Base-by-base conservation (phyloP, 2,888 invertebrate genomes). In the Himalopsyche tibetana region DNA sequence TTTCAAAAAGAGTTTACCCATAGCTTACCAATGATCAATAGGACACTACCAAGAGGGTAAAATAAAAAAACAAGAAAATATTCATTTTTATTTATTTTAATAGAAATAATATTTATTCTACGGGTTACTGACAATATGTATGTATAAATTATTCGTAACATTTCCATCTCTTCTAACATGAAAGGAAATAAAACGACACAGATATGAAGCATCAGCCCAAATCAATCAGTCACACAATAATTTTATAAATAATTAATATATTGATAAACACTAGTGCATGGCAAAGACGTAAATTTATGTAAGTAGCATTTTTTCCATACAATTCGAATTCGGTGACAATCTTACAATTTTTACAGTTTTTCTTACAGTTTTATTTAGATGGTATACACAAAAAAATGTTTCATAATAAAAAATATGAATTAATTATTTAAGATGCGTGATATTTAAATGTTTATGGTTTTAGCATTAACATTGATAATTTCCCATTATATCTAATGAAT, bases 51-150 rank as follows among this genome's bases (percentile, higher is more conserved):
- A 15, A 5, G 5, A 51, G 15, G 63, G 63, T 12, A 6, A 69
- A 63, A 69, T 28, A n/a, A 15, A 80, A 80, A 80, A 28, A 80
- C 42, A 40, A 36, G 51, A 51, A 84, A 79, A 36, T 79, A 36
- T 42, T 82, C 28, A 56, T 82, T 85, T 85, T 80, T 42, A 83
- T 82, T 85, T 80, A 85, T 83, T 83, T 85, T 83, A 82, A 82
- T 84, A 85, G 85, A 85, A 85, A 85, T 85, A 51, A 85, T 85
- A 83, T 85, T 83, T 80, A 85, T 55, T 56, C 85, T 85, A 85
- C 85, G 63, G 83, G 69, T 85, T 83, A 85, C 85, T 82, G 85
- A 85, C 85, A 85, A 69, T 69, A 82, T 80, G 45, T 80, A 82
- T 85, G 82, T 82, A 82, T 85, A 82, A 80, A 69, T 69, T 55